Evolutionary conservation across 2,888 invertebrate species (phyloP).

Genomic region (Deladenus siricidicola): DNA sequence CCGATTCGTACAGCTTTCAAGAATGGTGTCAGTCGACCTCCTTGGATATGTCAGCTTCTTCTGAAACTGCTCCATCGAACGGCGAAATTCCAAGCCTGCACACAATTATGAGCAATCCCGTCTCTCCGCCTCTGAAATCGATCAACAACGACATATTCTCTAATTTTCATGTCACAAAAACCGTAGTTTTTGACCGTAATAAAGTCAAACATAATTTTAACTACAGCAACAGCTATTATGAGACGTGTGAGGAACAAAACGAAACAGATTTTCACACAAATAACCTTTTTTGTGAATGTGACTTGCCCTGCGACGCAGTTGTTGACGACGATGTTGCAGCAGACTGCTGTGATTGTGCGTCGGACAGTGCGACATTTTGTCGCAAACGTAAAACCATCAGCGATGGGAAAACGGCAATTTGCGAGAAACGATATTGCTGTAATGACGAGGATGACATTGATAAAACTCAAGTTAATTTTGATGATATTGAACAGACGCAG

Average conservation of each 20-base stretch:
- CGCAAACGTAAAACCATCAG: conserved; percentile 8
- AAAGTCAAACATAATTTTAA: background rate
- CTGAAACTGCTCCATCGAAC: too few species aligned
- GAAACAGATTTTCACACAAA: too few species aligned
- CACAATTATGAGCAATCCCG: background rate
- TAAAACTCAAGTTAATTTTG: background rate
- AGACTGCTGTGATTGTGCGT: background rate
- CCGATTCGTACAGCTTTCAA: too few species aligned
- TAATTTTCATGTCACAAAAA: background rate
- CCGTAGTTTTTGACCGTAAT: background rate
- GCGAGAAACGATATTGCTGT: conserved; percentile 5
- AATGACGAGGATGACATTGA: background rate
- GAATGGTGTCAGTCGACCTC: too few species aligned
- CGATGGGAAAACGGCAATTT: background rate
- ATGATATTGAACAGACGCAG: background rate
- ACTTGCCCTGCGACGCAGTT: background rate
- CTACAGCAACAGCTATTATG: background rate
- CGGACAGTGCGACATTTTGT: background rate
- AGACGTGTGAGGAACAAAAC: background rate
- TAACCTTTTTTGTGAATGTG: too few species aligned
- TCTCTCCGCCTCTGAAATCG: background rate
- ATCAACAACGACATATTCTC: background rate
- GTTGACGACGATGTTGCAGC: background rate
- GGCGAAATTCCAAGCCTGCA: background rate
- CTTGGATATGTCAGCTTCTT: too few species aligned